Percentiles rank a stretch among this genome's conserved stretches.
phyloP scores from a whole-genome alignment of 2,113 vertebrate genomes.

The Chloebia gouldiae region DNA sequence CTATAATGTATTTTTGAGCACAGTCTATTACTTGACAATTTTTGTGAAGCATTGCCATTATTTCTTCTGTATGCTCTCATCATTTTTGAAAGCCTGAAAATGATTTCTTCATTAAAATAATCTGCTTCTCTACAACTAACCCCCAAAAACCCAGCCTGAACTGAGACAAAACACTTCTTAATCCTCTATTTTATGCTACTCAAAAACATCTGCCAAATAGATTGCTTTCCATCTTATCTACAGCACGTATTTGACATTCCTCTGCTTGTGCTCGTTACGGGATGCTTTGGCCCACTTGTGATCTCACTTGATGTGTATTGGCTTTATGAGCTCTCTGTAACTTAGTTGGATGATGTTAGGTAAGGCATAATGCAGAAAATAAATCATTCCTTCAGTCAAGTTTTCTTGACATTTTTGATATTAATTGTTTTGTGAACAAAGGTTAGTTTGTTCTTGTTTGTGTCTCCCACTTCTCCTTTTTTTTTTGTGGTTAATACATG shows the following conservation, averaged over 20 bases:
- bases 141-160: neutral
- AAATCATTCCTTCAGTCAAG: neutral
- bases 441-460: neutral
- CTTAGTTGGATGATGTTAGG: neutral
- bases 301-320: neutral
- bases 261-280: neutral
- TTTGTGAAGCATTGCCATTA: neutral
- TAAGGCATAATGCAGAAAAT: constrained; percentile 17
- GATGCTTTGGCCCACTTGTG: neutral
- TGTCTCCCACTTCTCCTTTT: neutral
- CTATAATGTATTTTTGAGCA: neutral
- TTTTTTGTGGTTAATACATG: neutral
- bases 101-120: constrained; percentile 3
- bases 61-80: neutral
- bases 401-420: neutral
- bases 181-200: neutral
- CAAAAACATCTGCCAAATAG: neutral
- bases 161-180: neutral
- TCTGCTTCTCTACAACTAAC: neutral
- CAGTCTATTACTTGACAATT: neutral
- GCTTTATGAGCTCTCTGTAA: neutral
- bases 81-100: neutral
- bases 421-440: neutral
- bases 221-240: constrained; percentile 30
- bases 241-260: constrained; percentile 21